Percentiles rank a stretch among this genome's conserved stretches.
phyloP scores from a whole-genome alignment of 2,797 vertebrate species.

The Typhlichthys subterraneus region DNA sequence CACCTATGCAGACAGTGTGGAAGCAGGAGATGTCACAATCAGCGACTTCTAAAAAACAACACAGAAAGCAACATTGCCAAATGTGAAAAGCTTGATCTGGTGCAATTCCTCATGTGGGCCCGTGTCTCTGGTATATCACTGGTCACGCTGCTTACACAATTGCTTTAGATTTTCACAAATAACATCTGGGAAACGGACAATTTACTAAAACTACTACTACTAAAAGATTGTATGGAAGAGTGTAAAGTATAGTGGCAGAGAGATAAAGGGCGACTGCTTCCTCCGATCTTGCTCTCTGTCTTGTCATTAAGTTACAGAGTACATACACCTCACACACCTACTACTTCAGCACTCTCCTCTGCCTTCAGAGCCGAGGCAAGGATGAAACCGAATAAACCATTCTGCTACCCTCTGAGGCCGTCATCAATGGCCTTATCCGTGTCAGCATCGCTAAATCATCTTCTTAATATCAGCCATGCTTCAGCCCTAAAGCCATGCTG shows the following conservation, averaged over 20 bases:
- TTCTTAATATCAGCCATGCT: constrained; percentile 43
- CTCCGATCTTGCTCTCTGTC: constrained; percentile 22
- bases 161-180: constrained; percentile 21
- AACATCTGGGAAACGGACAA: constrained; percentile 9
- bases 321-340: constrained; percentile 31
- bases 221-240: constrained; percentile 2
- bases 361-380: constrained; percentile 22
- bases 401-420: constrained; percentile 17
- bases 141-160: constrained; percentile 9
- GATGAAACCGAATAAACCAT: constrained; percentile 43
- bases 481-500: constrained; percentile 33
- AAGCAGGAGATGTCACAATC: constrained; percentile 44
- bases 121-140: neutral
- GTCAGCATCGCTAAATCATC: constrained; percentile 54
- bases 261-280: neutral
- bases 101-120: constrained; percentile 20
- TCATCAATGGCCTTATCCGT: constrained; percentile 22
- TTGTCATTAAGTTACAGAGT: constrained; percentile 20
- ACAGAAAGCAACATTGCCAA: constrained; percentile 29
- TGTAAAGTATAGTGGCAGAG: neutral
- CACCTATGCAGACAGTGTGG: constrained; percentile 41
- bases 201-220: neutral
- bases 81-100: constrained; percentile 33
- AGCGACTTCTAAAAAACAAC: constrained; percentile 33
- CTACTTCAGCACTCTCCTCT: constrained; percentile 26